Conservation (phyloP, 2,888 invertebrate species). For the Phrixothrix hirtus region DNA sequence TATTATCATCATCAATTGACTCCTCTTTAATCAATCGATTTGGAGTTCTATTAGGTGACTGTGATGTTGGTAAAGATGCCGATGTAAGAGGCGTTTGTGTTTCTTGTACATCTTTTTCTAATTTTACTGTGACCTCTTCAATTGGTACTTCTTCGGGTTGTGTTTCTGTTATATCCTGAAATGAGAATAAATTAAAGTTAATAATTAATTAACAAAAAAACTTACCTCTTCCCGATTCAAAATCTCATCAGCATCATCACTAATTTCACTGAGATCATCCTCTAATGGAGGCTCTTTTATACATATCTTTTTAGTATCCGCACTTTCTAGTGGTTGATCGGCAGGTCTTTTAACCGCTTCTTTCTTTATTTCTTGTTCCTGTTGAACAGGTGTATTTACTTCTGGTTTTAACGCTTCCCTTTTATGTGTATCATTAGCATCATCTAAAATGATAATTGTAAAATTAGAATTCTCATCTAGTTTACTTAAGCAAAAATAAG, state of each 20-base stretch:
- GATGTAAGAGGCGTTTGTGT: constrained; percentile 43
- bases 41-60: constrained; percentile 42
- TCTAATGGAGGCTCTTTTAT: constrained; percentile 58
- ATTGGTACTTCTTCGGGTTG: constrained; percentile 13
- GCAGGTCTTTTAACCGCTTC: constrained; percentile 46
- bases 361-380: constrained; percentile 33
- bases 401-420: constrained; percentile 23
- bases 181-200: no score
- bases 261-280: constrained; percentile 83
- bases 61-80: constrained; percentile 43
- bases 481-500: no score
- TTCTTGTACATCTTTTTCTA: constrained; percentile 33
- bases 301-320: constrained; percentile 58
- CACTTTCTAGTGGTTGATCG: constrained; percentile 52
- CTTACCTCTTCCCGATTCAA: constrained; percentile 73
- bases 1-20: constrained; percentile 70
- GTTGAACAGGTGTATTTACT: constrained; percentile 20
- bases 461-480: no score
- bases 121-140: constrained; percentile 14
- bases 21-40: constrained; percentile 53
- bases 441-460: constrained; percentile 10
- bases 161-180: constrained; percentile 41
- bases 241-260: constrained; percentile 87
- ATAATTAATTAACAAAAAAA: no score
- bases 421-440: constrained; percentile 38